phyloP scores from a whole-genome alignment of 2,113 vertebrate genomes.

The Candoia aspera region DNA sequence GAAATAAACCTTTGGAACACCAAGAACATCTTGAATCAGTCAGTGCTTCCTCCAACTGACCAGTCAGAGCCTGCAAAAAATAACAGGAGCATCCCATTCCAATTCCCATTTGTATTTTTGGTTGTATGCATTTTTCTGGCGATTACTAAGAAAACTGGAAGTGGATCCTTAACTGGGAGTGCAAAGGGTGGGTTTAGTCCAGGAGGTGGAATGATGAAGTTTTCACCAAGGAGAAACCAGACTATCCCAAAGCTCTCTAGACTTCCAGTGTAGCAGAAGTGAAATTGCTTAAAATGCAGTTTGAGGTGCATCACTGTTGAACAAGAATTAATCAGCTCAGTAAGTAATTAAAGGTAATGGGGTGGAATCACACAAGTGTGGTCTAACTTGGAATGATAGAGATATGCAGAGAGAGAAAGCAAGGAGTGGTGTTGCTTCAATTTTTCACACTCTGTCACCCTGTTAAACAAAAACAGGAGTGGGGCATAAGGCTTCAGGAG shows the following conservation, averaged over 20 bases:
- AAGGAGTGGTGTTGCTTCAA: neutral
- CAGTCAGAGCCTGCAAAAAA: neutral
- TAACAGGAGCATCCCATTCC: neutral
- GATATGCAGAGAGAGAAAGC: neutral
- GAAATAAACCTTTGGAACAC: neutral
- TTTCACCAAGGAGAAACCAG: neutral
- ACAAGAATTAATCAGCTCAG: neutral
- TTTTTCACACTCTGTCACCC: neutral
- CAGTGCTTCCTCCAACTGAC: neutral
- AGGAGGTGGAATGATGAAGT: neutral
- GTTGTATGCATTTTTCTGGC: neutral
- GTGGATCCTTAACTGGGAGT: neutral
- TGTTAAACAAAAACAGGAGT: neutral
- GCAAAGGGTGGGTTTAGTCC: neutral
- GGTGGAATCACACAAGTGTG: neutral
- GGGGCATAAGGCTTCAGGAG: neutral
- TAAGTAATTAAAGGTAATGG: neutral
- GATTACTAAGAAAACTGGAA: neutral
- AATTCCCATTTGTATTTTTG: neutral
- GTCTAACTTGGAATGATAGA: neutral
- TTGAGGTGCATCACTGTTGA: neutral
- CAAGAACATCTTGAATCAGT: neutral
- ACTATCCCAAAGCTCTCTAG: neutral
- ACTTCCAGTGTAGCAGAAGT: neutral
- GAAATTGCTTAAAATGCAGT: neutral